Conservation (phyloP, 2,113 vertebrate genomes). For the Porphyrio hochstetteri region DNA sequence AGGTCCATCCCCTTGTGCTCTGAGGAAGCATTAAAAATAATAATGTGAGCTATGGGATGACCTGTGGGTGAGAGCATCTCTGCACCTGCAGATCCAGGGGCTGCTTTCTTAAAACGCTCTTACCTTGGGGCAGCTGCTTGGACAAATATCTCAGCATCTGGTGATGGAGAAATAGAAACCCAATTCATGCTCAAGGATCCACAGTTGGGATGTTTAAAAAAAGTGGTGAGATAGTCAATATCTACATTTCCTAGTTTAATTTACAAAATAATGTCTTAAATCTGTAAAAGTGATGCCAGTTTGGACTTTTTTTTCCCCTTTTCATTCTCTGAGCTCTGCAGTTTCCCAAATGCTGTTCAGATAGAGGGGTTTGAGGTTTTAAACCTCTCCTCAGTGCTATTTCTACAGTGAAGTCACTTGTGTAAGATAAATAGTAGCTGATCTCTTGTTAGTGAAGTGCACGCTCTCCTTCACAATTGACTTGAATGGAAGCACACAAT, state of each 20-base stretch:
- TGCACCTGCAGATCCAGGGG: background rate
- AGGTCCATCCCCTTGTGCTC: background rate
- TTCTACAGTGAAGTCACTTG: background rate
- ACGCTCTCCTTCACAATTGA: background rate
- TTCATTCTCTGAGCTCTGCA: background rate
- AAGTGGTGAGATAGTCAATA: fast-evolving
- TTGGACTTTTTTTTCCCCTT: background rate
- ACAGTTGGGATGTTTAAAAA: fast-evolving
- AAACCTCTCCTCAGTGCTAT: background rate
- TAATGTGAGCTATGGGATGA: background rate
- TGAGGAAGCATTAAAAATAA: background rate
- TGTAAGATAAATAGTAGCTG: slow-evolving; percentile 18
- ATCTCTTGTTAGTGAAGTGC: background rate
- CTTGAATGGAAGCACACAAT: background rate
- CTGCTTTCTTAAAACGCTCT: background rate
- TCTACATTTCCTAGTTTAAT: background rate
- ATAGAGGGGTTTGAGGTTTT: background rate
- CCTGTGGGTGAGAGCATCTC: background rate
- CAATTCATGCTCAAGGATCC: background rate
- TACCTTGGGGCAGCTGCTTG: fast-evolving
- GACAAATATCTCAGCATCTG: fast-evolving
- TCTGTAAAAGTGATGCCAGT: background rate
- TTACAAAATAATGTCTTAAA: background rate
- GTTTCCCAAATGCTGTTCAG: background rate
- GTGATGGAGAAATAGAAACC: background rate